Evolutionary conservation across 2,888 invertebrate species (phyloP).

Genomic region (Rhodophaea formosa): DNA sequence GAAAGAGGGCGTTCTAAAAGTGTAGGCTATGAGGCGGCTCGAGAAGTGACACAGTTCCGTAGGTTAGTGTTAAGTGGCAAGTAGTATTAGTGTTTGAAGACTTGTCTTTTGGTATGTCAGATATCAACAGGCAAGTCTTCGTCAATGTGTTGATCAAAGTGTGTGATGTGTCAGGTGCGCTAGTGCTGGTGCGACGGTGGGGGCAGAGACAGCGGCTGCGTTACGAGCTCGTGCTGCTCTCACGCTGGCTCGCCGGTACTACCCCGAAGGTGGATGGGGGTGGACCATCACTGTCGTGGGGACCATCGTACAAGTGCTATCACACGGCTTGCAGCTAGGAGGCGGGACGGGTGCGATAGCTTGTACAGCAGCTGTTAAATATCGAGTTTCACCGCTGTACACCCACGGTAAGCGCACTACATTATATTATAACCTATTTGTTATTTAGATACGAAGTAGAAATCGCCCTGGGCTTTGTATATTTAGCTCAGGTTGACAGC

Average conservation of each 20-base stretch:
- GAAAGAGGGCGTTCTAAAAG: slow-evolving; percentile 77
- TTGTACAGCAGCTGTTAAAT: slow-evolving; percentile 82
- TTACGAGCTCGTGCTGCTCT: slow-evolving; percentile 83
- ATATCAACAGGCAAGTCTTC: slow-evolving; percentile 29
- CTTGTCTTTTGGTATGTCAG: slow-evolving; percentile 31
- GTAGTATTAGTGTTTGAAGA: slow-evolving; percentile 32
- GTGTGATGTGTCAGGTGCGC: slow-evolving; percentile 73
- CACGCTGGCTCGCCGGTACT: slow-evolving; percentile 87
- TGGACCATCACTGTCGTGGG: slow-evolving; percentile 89
- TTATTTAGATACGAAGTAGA: not conserved
- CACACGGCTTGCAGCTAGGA: slow-evolving; percentile 88
- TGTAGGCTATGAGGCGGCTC: slow-evolving; percentile 73
- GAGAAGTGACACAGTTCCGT: slow-evolving; percentile 75
- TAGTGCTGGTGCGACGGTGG: slow-evolving; percentile 71
- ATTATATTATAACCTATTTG: not conserved
- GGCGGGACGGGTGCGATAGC: slow-evolving; percentile 84
- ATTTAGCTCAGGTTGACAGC: not conserved
- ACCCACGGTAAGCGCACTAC: slow-evolving; percentile 80
- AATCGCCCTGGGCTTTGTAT: not conserved
- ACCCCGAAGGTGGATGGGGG: slow-evolving; percentile 94
- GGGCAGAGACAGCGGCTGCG: slow-evolving; percentile 71
- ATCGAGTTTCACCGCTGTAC: slow-evolving; percentile 82
- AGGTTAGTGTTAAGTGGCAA: slow-evolving; percentile 62
- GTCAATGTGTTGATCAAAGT: slow-evolving; percentile 36
- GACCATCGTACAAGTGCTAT: slow-evolving; percentile 86